These are phyloP conservation scores for Paradoxurus hermaphroditus DNA, from an alignment of 2,113 vertebrate genomes.

Conservation along the genomic window DNA sequence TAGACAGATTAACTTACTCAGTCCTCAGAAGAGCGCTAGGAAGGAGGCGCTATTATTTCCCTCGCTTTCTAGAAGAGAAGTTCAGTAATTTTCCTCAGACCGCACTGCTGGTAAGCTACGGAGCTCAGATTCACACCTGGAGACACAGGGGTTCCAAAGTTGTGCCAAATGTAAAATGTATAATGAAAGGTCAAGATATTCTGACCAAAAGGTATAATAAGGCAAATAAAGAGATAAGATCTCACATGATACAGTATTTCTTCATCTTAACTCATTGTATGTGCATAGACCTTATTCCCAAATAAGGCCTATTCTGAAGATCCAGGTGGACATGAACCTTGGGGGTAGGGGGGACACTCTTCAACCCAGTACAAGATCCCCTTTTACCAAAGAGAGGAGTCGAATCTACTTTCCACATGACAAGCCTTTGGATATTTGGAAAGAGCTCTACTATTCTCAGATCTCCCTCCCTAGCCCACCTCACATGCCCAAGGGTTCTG, in stretches of 20 bases:
- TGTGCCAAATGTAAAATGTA: background rate
- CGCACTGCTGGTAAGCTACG: background rate
- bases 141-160: background rate
- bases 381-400: background rate
- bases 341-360: background rate
- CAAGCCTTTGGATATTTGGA: background rate
- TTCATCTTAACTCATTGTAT: background rate
- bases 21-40: background rate
- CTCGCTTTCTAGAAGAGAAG: background rate
- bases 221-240: background rate
- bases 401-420: background rate
- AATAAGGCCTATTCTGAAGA: background rate
- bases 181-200: background rate
- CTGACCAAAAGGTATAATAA: background rate
- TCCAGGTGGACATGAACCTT: background rate
- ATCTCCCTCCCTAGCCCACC: background rate
- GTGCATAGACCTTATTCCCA: background rate
- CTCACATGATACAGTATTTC: background rate
- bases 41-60: background rate
- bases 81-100: background rate
- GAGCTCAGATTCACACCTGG: background rate
- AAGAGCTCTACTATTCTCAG: background rate
- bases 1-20: background rate
- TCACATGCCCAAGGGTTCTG: too few relatives aligned
- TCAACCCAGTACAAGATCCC: background rate